Evolutionary conservation across 2,888 invertebrate species (phyloP).

Genomic region (Labia minor): DNA sequence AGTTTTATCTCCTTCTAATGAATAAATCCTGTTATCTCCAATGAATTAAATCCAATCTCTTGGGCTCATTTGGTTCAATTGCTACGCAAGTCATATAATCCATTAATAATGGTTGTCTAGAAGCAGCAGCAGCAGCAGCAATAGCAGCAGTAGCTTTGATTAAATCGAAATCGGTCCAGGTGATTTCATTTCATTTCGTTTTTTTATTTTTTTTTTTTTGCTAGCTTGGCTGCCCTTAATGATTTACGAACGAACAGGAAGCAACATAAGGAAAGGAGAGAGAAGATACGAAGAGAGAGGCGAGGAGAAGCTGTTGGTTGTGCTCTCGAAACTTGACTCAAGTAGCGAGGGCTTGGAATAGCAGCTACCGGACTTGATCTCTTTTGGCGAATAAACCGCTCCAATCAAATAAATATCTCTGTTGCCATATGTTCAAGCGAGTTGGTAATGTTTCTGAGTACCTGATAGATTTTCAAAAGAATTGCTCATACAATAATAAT

Average conservation of each 20-base stretch:
- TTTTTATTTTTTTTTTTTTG: background rate
- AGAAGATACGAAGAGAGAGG: background rate
- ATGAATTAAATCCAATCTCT: conserved; percentile 8
- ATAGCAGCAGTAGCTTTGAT: conserved; percentile 13
- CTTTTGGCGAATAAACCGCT: no score
- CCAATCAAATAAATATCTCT: no score
- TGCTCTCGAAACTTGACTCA: background rate
- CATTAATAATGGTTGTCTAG: conserved; percentile 13
- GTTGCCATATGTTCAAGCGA: no score
- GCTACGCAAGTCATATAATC: conserved; percentile 13
- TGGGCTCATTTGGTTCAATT: conserved; percentile 1
- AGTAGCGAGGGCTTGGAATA: background rate
- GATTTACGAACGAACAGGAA: conserved; percentile 13
- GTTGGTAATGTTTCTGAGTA: no score
- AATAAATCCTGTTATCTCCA: background rate
- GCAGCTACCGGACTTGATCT: background rate
- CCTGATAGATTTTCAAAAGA: no score
- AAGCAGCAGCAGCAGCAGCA: background rate
- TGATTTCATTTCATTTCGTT: conserved; percentile 1
- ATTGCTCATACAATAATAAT: no score
- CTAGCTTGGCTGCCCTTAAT: conserved; percentile 13
- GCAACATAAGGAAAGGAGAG: background rate
- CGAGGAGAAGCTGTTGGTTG: background rate
- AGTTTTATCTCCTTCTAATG: background rate
- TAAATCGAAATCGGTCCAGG: conserved; percentile 7